Base-by-base conservation (phyloP, 2,113 vertebrate genomes). In the Aspiorhynchus laticeps region DNA sequence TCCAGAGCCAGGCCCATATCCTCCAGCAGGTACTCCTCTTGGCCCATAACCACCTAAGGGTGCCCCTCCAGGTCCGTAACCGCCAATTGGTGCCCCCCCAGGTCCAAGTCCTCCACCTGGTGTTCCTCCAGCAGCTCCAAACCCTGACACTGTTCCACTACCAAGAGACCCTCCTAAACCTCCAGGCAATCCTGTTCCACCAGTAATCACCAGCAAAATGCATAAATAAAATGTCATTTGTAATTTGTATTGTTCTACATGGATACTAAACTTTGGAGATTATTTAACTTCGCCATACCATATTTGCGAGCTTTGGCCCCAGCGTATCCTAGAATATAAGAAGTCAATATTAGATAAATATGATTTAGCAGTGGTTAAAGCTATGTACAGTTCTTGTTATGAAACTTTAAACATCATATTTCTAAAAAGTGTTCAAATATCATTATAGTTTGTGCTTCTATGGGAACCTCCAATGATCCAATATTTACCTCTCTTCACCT, bases 31-130 rank as follows among this genome's bases (percentile, higher is more conserved):
- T 36, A 92, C 59, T 36, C 91, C 90, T 85, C 86, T 88, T 86
- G 84, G 85, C 77, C 88, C 84, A 31, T 61, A 81, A 43, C 86
- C 80, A 59, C 41, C 48, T 21, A 28, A 91, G 77, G 92, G 92
- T 85, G 56, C 33, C 0, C 92, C 91, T 56, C 90, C 92, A 88
- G 91, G 91, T 86, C 93, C 91, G 89, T 91, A 87, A 2, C 92
- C 90, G 1, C 71, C 46, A 26, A 51, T 69, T 59, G 80, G 84
- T 59, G 21, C 80, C 7, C 77, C 76, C 71, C 89, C 87, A 53
- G 71, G 24, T 56, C 88, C 82, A 79, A 48, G 21, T 73, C 76
- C 81, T n/a, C 69, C 69, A 19, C 38, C 80, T 69, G 87, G 82
- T 33, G 46, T 48, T 36, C 84, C 83, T 28, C 87, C 82, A 28